Base-by-base conservation (phyloP, 2,888 invertebrate genomes). In the Volucella zonaria region DNA sequence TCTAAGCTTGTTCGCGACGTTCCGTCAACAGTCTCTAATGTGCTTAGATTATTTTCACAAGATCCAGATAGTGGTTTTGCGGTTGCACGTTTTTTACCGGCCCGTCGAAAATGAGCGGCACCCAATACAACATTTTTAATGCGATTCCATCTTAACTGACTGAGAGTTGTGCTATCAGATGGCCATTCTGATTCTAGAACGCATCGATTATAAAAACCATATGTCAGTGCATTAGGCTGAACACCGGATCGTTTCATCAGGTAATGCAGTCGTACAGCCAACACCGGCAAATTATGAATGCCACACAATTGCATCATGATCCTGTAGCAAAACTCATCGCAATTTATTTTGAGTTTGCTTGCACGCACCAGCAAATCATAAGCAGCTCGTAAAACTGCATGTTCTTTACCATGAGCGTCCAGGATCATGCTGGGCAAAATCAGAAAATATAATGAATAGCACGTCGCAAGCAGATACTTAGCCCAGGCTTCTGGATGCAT, bases 241-340 rank as follows among this genome's bases (percentile, higher is more conserved):
- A 99, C 94, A 0, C 98, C 98, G 49, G 96, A 96, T 18, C 96
- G 94, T 91, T 98, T 98, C 98, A 98, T 98, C 56, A 97, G 94
- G 89, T 97, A 96, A 88, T 97, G 93, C 61, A 97, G 92, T 89
- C 98, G 97, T 1, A 99, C 98, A 1, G 99, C 99, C 89, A 99
- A 92, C 75, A 98, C 96, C 0, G 99, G 99, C 89, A 97, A 94
- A 76, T 97, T 97, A 91, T 98, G 97, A 87, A 97, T 95, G 8
- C 99, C 98, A 92, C 99, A 99, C 31, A 99, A 93, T 92, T 99
- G 98, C 97, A 99, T 98, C 95, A 99, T 96, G 67, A 99, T 96
- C 81, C 99, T 94, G 92, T 99, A 99, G 92, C 99, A 99, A 66
- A 99, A 97, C 94, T 99, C 99, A 93, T 99, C 99, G 89, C 97